phyloP scores from a whole-genome alignment of 2,888 invertebrate genomes.

The Elysia crispata region DNA sequence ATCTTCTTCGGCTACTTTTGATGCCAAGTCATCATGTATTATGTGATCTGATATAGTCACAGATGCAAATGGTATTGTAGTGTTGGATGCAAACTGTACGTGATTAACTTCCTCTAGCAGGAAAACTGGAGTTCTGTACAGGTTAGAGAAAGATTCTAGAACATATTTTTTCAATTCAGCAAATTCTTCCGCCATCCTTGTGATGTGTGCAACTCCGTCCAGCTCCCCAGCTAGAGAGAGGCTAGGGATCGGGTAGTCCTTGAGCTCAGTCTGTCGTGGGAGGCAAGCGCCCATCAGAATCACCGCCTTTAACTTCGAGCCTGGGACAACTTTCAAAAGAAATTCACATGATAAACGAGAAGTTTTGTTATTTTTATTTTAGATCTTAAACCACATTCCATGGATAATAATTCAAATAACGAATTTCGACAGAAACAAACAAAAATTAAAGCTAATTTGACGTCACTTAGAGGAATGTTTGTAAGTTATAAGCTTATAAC shows the following conservation, averaged over 20 bases:
- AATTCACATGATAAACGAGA: no score
- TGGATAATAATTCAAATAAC: no score
- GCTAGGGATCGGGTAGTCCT: slow-evolving; percentile 62
- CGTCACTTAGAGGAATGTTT: no score
- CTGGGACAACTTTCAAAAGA: no score
- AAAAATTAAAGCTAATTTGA: no score
- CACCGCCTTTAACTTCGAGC: slow-evolving; percentile 57
- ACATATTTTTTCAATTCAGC: slow-evolving; percentile 30
- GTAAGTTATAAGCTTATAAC: no score
- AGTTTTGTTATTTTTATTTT: no score
- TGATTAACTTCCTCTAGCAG: slow-evolving; percentile 61
- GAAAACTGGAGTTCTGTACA: slow-evolving; percentile 59
- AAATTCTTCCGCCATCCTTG: slow-evolving; percentile 61
- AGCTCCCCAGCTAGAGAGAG: slow-evolving; percentile 65
- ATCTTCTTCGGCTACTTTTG: no score
- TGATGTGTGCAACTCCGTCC: slow-evolving; percentile 63
- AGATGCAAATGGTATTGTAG: slow-evolving; percentile 61
- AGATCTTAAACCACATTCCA: no score
- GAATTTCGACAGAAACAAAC: no score
- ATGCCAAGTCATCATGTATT: no score
- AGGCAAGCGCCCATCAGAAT: slow-evolving; percentile 63
- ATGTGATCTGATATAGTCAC: slow-evolving; percentile 34
- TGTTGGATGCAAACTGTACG: no score
- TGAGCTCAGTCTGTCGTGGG: slow-evolving; percentile 52
- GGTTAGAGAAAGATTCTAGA: slow-evolving; percentile 29